Conservation (phyloP, 2,888 invertebrate species). For the Unio delphinus region DNA sequence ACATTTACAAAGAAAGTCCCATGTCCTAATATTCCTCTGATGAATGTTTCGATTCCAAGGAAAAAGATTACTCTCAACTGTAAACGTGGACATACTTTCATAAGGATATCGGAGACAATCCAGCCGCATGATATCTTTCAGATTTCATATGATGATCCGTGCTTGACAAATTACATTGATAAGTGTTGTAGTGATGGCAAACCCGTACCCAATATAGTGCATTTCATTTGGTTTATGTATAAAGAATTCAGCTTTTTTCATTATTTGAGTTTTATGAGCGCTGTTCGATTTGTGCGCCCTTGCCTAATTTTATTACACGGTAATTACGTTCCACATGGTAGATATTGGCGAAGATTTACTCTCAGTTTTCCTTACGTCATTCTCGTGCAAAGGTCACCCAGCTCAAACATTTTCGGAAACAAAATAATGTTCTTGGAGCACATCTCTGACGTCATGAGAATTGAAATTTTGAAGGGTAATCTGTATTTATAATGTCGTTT, state of each 20-base stretch:
- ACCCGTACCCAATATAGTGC: slow-evolving; percentile 29
- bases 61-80: slow-evolving; percentile 6
- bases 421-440: slow-evolving; percentile 22
- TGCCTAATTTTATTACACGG: slow-evolving; percentile 32
- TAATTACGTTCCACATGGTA: slow-evolving; percentile 17
- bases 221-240: slow-evolving; percentile 27
- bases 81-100: background rate
- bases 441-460: slow-evolving; percentile 27
- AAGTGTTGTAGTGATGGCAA: slow-evolving; percentile 18
- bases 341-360: slow-evolving; percentile 27
- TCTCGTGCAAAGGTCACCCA: slow-evolving; percentile 11
- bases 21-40: slow-evolving; percentile 4
- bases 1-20: slow-evolving; percentile 5
- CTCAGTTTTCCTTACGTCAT: slow-evolving; percentile 24
- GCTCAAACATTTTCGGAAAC: slow-evolving; percentile 20
- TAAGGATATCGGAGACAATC: slow-evolving; percentile 1
- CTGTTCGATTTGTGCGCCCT: slow-evolving; percentile 19
- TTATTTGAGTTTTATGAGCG: slow-evolving; percentile 33
- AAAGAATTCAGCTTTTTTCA: slow-evolving; percentile 19
- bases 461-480: slow-evolving; percentile 20
- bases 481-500: no score
- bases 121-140: slow-evolving; percentile 3
- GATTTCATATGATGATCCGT: slow-evolving; percentile 14
- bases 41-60: slow-evolving; percentile 3
- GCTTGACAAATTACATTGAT: slow-evolving; percentile 18